Percentiles rank a stretch among this genome's conserved stretches.
phyloP scores from a whole-genome alignment of 2,113 vertebrate genomes.

The Spermophilus dauricus region DNA sequence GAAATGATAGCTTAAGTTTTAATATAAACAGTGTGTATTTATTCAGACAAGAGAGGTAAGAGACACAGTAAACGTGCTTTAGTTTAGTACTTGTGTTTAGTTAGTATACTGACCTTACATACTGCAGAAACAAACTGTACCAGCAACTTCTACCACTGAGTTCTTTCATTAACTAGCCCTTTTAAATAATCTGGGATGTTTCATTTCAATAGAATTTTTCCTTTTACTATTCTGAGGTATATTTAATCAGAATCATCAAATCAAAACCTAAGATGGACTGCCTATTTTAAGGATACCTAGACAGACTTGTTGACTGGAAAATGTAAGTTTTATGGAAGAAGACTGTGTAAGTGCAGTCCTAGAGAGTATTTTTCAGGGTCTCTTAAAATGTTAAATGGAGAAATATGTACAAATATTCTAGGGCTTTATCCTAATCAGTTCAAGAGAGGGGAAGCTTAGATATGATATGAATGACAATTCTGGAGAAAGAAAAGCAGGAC shows the following conservation, averaged over 20 bases:
- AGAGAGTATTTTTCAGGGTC: constrained; percentile 19
- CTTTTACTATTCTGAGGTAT: constrained; percentile 3
- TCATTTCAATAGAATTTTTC: background rate
- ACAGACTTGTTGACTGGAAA: background rate
- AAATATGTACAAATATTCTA: constrained; percentile 46
- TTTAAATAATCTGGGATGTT: background rate
- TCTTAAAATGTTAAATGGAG: constrained; percentile 38
- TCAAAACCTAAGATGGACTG: background rate
- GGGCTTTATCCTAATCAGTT: background rate
- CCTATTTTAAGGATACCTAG: background rate
- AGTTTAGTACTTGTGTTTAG: constrained; percentile 12
- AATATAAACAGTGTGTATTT: background rate
- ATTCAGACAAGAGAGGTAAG: constrained; percentile 22
- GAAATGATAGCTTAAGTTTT: constrained; percentile 11
- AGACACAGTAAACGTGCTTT: background rate
- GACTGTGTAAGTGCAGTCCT: background rate
- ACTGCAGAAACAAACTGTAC: background rate
- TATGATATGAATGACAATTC: background rate
- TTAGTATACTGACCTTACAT: background rate
- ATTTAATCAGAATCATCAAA: constrained; percentile 46
- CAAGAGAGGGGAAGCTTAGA: constrained; percentile 7
- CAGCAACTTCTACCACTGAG: constrained; percentile 19
- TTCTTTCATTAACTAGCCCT: constrained; percentile 33
- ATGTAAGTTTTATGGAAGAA: constrained; percentile 32
- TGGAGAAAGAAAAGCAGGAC: background rate